Evolutionary conservation across 92 coral and sea anemone species (phyloP), one percentile per base, ranked within the genome.

Genomic region (Siderastrea radians): DNA sequence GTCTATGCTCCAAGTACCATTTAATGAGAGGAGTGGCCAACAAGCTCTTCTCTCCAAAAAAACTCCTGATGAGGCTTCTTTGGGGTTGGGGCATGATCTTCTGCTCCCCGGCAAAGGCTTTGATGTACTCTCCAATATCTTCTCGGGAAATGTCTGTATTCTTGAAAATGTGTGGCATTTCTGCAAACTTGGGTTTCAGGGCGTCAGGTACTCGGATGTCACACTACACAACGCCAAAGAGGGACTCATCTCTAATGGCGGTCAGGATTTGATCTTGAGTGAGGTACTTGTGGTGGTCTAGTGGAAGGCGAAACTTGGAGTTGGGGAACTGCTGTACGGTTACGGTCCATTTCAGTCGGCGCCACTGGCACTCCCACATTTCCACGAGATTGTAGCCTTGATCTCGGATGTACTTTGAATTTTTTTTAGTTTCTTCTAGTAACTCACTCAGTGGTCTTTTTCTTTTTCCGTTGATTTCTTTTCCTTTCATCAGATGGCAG

Each of bases 291-390:
- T 61, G n/a, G 14, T 78, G 43, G 57, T 91, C 94, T 4, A 91
- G 74, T 3, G 88, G 94, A 0, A 86, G 58, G 12, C 62, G 66
- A 47, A 91, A 81, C 52, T 68, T 67, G 1, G 81, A 12, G 6
- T 26, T 68, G 14, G 88, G 17, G 87, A 91, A 91, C 50, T 77
- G 62, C 49, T 65, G 77, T 3, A 87, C 38, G 3, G 14, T 14
- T 44, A 68, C 50, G 46, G 26, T 54, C 3, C 44, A 43, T 47
- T 81, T 91, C 15, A 67, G 11, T 2, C 55, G 11, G 15, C 85
- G 17, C 91, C 91, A 87, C 64, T 90, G 68, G 61, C 94, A 90
- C 46, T 90, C 94, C 87, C 84, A 81, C 81, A 85, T 84, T 54
- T 87, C 91, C 14, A 87, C 89, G 8, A 87, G 57, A 12, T 38